These are phyloP conservation scores for Isurus oxyrinchus DNA, from an alignment of 2,113 vertebrate genomes.

Conservation along the genomic window DNA sequence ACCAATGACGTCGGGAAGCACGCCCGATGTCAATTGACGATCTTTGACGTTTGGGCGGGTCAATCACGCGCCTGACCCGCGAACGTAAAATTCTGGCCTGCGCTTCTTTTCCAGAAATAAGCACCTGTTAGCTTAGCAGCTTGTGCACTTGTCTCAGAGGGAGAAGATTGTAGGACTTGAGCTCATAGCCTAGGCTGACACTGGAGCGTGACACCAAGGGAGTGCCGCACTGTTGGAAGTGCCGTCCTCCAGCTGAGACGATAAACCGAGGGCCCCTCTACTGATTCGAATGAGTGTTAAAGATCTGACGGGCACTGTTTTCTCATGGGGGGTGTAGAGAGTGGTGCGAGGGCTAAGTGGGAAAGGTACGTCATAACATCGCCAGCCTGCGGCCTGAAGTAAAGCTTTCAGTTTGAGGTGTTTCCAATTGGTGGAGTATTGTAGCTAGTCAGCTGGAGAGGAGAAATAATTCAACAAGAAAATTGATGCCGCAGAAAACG, in stretches of 20 bases:
- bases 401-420: neutral
- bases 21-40: too few relatives aligned
- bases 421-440: neutral
- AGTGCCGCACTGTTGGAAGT: neutral
- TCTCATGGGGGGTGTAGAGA: neutral
- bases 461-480: neutral
- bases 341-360: neutral
- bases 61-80: too few relatives aligned
- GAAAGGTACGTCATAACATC: neutral
- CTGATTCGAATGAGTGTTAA: neutral
- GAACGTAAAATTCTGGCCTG: too few relatives aligned
- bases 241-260: neutral
- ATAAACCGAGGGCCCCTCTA: neutral
- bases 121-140: neutral
- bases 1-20: too few relatives aligned
- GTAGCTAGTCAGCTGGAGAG: neutral
- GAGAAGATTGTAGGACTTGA: neutral
- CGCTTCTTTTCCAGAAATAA: neutral
- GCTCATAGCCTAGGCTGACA: neutral
- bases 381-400: neutral
- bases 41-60: too few relatives aligned
- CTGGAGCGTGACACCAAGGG: neutral
- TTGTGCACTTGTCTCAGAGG: neutral
- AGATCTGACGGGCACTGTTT: neutral
- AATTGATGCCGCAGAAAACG: neutral